Conservation (phyloP, 2,113 vertebrate genomes). For the Cephalopterus ornatus region DNA sequence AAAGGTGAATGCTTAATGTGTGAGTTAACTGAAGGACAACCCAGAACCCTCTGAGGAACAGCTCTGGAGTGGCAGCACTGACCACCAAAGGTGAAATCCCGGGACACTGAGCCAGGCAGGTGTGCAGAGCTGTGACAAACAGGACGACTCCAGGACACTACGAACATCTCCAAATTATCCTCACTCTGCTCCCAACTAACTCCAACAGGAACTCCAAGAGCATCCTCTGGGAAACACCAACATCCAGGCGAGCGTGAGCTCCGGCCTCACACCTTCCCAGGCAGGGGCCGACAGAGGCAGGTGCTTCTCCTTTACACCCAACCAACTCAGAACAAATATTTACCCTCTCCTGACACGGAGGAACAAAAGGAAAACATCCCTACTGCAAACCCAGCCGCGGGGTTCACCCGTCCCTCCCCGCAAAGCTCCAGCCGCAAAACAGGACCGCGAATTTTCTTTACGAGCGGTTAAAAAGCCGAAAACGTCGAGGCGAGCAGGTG, state of each 20-base stretch:
- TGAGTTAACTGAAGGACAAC: background rate
- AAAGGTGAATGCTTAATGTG: background rate
- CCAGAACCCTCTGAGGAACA: background rate
- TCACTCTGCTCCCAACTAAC: background rate
- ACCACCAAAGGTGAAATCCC: background rate
- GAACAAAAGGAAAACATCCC: background rate
- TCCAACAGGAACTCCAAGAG: background rate
- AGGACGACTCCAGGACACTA: fast-evolving
- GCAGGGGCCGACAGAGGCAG: background rate
- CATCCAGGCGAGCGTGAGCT: background rate
- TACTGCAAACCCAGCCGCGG: background rate
- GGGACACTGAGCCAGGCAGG: fast-evolving
- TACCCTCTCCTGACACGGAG: background rate
- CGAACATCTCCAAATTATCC: background rate
- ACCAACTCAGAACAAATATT: background rate
- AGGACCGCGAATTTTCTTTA: background rate
- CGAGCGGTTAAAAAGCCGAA: background rate
- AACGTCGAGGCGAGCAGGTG: background rate
- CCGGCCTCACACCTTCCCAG: background rate
- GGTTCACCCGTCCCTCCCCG: background rate
- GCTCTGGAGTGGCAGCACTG: background rate
- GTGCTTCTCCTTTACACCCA: background rate
- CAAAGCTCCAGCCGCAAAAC: background rate
- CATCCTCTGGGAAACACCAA: background rate
- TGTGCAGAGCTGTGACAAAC: background rate